These are phyloP conservation scores for Sarcophaga subvicina DNA, from an alignment of 2,888 invertebrate genomes.

Conservation along the genomic window DNA sequence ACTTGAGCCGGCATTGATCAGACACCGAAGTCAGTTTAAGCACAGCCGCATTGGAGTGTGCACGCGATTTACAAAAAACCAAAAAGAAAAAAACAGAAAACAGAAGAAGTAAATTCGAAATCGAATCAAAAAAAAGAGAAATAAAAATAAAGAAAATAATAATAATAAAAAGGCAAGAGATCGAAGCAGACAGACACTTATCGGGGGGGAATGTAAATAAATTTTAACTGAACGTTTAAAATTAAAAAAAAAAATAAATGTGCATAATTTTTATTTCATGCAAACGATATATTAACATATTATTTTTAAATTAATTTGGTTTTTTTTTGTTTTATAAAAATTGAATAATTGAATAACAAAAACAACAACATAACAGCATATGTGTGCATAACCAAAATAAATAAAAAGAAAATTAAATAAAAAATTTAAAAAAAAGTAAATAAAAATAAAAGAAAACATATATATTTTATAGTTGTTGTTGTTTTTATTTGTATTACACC, in stretches of 20 bases:
- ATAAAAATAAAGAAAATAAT: background rate
- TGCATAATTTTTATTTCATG: constrained; percentile 3
- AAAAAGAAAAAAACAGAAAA: constrained; percentile 61
- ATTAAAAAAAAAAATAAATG: background rate
- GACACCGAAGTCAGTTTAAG: constrained; percentile 80
- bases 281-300: background rate
- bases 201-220: no score
- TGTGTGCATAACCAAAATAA: constrained; percentile 29
- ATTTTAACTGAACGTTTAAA: background rate
- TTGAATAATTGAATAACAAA: constrained; percentile 28
- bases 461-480: background rate
- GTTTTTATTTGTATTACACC: constrained; percentile 25
- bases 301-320: background rate
- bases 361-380: background rate
- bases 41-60: constrained; percentile 82
- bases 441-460: no score
- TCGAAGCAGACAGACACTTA: background rate
- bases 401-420: background rate
- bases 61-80: constrained; percentile 73
- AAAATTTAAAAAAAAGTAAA: background rate
- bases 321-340: background rate
- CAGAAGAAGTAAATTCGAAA: constrained; percentile 61
- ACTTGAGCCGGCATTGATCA: constrained; percentile 79
- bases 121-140: background rate
- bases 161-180: background rate